phyloP scores from a whole-genome alignment of 2,113 vertebrate species.

The Siniperca knerii region DNA sequence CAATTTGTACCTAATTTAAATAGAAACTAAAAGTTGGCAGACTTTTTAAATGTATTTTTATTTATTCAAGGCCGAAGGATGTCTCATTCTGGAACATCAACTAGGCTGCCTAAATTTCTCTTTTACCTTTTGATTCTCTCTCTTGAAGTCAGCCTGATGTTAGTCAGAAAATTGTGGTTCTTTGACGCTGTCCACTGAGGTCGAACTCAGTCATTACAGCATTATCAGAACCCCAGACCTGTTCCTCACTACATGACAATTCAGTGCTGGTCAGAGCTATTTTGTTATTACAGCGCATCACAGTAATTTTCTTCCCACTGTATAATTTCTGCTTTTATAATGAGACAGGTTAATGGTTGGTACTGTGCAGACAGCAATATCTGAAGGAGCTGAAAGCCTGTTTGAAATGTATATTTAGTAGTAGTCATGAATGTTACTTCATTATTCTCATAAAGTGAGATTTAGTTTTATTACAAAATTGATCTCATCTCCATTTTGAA shows the following conservation, averaged over 20 bases:
- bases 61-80: not conserved
- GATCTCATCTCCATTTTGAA: not conserved
- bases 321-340: conserved; percentile 35
- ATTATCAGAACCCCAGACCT: not conserved
- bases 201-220: not conserved
- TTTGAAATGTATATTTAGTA: not conserved
- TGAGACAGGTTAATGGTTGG: conserved; percentile 15
- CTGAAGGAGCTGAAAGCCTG: not conserved
- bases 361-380: not conserved
- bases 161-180: not conserved
- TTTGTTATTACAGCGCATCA: conserved; percentile 11
- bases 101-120: not conserved
- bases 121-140: not conserved
- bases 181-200: not conserved
- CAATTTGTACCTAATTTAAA: not conserved
- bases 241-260: not conserved
- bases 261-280: not conserved
- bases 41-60: not conserved
- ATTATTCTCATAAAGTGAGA: conserved; percentile 1
- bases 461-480: not conserved
- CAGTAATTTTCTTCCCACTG: conserved; percentile 5
- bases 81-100: not conserved
- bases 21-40: not conserved
- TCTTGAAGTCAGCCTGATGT: not conserved
- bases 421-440: not conserved